Base-by-base conservation (phyloP, 1,140 invertebrate species). In the Eufriesea mexicana region DNA sequence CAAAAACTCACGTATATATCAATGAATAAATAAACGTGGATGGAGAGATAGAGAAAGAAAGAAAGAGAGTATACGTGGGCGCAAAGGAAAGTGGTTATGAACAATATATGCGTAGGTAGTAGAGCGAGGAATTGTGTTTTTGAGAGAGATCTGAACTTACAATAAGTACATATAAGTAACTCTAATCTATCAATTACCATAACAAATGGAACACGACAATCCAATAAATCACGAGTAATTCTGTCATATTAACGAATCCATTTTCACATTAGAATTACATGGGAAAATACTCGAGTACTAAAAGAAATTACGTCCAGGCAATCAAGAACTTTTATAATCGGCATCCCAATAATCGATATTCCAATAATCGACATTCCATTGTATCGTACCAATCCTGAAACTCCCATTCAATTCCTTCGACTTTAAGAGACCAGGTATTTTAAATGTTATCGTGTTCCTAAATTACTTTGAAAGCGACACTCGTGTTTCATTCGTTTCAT, bases 401-500 rank as follows among this genome's bases (percentile, higher is more conserved):
- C 28, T 76, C 20, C 5, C 20, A 51, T 64, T 23, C 20, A 64
- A 20, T 51, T 25, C 16, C 5, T 35, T 5, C 45, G 14, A 49
- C 23, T 51, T 23, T 12, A 51, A 59, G 35, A n/a, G 59, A 18
- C 7, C 61, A 10, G 54, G 42, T 42, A 51, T 14, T 66, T 75
- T 45, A 96, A 94, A 57, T 93, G 94, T 96, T 92, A 83, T 96
- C 94, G 72, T 42, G 93, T 93, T 12, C 95, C 95, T 6, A 94
- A 95, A 84, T 71, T n/a, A 25, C 28, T 28, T 9, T 6, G 9
- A 5, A 14, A 49, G 23, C 23, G 20, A 9, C 8, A 28, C 28
- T 14, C 18, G 25, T 28, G 18, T 64, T 35, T 45, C 10, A 23
- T 2, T n/a, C 16, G 14, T 23, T n/a, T n/a, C n/a, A n/a, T n/a